Percentiles rank a stretch among this genome's conserved stretches.
These are phyloP conservation scores for Panagrolaimus sp. DNA, from an alignment of 1,140 invertebrate genomes.

Conservation along the genomic window DNA sequence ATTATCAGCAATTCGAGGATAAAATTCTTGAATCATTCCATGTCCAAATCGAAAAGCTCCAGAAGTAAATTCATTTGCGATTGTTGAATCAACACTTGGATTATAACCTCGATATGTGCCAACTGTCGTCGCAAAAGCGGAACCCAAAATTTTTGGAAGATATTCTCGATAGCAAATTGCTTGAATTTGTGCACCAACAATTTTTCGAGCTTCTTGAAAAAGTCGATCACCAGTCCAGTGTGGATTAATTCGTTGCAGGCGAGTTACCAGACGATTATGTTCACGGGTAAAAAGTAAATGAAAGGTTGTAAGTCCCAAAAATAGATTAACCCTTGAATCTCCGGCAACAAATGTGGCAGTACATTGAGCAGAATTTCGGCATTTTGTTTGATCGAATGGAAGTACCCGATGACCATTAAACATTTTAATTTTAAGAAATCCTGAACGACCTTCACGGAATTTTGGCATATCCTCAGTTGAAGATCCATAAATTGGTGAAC, in stretches of 20 bases:
- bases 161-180: slow-evolving; percentile 62
- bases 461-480: slow-evolving; percentile 51
- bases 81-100: slow-evolving; percentile 64
- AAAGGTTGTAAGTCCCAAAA: slow-evolving; percentile 54
- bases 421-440: slow-evolving; percentile 51
- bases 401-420: slow-evolving; percentile 55
- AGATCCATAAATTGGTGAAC: slow-evolving; percentile 57
- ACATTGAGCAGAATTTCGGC: slow-evolving; percentile 39
- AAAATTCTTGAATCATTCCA: slow-evolving; percentile 63
- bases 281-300: slow-evolving; percentile 57
- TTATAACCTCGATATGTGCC: slow-evolving; percentile 66
- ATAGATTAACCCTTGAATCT: slow-evolving; percentile 56
- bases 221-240: slow-evolving; percentile 35
- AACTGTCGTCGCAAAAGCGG: slow-evolving; percentile 57
- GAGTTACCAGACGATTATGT: slow-evolving; percentile 53
- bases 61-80: slow-evolving; percentile 68
- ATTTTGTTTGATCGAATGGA: slow-evolving; percentile 55
- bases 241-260: slow-evolving; percentile 52
- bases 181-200: slow-evolving; percentile 62
- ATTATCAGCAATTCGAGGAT: slow-evolving; percentile 50
- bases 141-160: slow-evolving; percentile 68
- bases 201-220: slow-evolving; percentile 62
- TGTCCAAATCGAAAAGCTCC: slow-evolving; percentile 69
- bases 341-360: slow-evolving; percentile 57
- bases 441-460: slow-evolving; percentile 51